A percentile compares a stretch with the other conserved stretches of the same genome.
phyloP scores from a whole-genome alignment of 2,888 invertebrate genomes.

The Andrena praecox region DNA sequence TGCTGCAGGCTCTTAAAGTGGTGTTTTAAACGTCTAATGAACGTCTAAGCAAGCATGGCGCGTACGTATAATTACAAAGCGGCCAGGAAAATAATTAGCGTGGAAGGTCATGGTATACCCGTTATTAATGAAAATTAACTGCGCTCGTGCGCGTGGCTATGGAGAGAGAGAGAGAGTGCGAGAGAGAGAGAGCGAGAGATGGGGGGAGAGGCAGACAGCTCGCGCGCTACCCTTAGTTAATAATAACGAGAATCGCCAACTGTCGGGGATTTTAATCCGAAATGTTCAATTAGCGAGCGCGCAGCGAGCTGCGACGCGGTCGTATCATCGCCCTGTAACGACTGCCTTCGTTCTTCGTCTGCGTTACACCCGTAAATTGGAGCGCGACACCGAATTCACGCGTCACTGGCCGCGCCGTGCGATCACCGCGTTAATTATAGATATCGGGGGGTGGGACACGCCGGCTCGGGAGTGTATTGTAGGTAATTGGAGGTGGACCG shows the following conservation, averaged over 20 bases:
- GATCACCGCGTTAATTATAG: conserved; percentile 72
- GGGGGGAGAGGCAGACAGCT: neutral
- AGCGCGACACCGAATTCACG: conserved; percentile 71
- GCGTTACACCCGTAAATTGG: conserved; percentile 67
- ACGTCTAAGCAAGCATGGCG: conserved; percentile 37
- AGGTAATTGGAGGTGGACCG: conserved; percentile 68
- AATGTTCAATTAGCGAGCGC: conserved; percentile 69
- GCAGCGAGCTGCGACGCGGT: conserved; percentile 59
- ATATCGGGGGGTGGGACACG: conserved; percentile 57
- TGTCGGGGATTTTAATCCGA: conserved; percentile 68
- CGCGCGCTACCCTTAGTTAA: conserved; percentile 45
- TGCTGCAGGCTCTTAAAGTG: too few species aligned
- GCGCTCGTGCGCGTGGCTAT: neutral
- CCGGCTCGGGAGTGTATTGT: conserved; percentile 65
- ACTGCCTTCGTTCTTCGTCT: conserved; percentile 65
- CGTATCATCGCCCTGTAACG: conserved; percentile 69
- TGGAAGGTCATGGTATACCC: conserved; percentile 15
- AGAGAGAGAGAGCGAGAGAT: neutral
- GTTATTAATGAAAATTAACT: conserved; percentile 49
- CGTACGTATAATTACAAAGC: conserved; percentile 20
- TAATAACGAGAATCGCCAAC: conserved; percentile 61
- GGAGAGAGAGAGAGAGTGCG: neutral
- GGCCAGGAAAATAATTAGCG: conserved; percentile 39
- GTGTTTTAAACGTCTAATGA: conserved; percentile 10
- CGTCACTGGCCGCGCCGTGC: conserved; percentile 61